A percentile compares a stretch with the other conserved stretches of the same genome.
These are phyloP conservation scores for Bambusicola thoracicus DNA, from an alignment of 2,113 vertebrate genomes.

Conservation along the genomic window DNA sequence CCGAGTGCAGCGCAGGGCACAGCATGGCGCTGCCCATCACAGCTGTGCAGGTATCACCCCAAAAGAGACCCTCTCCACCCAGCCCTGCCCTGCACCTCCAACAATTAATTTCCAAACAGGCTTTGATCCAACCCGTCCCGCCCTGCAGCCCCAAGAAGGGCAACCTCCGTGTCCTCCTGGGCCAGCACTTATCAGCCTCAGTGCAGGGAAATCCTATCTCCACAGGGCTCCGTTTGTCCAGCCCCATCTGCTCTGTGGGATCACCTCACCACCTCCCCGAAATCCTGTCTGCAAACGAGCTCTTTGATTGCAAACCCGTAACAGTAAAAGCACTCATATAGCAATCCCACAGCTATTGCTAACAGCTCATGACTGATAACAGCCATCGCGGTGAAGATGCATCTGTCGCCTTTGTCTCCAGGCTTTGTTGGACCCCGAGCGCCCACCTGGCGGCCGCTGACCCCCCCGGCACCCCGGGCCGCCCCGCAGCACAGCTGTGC, in stretches of 20 bases:
- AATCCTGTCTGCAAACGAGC: background rate
- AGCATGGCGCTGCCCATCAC: background rate
- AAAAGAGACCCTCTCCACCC: rapidly evolving
- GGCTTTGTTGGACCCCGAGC: background rate
- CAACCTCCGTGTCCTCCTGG: background rate
- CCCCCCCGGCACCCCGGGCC: background rate
- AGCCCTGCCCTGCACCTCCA: rapidly evolving
- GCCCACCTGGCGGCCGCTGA: rapidly evolving
- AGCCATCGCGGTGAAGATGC: background rate
- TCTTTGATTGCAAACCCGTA: background rate
- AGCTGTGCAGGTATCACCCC: background rate
- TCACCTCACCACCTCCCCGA: background rate
- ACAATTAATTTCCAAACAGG: background rate
- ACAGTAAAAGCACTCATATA: background rate
- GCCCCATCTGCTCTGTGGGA: background rate
- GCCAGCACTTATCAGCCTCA: background rate
- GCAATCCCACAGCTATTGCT: background rate
- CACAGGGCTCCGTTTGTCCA: background rate
- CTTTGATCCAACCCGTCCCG: background rate
- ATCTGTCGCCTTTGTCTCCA: background rate
- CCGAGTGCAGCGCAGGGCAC: background rate
- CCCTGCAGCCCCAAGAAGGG: background rate
- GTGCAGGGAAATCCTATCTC: background rate
- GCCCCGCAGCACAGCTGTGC: background rate
- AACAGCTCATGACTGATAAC: too few relatives aligned